Percentiles rank a stretch among this genome's conserved stretches.
Evolutionary conservation across 2,888 invertebrate genomes (phyloP).

Genomic region (Anaspis maculata): DNA sequence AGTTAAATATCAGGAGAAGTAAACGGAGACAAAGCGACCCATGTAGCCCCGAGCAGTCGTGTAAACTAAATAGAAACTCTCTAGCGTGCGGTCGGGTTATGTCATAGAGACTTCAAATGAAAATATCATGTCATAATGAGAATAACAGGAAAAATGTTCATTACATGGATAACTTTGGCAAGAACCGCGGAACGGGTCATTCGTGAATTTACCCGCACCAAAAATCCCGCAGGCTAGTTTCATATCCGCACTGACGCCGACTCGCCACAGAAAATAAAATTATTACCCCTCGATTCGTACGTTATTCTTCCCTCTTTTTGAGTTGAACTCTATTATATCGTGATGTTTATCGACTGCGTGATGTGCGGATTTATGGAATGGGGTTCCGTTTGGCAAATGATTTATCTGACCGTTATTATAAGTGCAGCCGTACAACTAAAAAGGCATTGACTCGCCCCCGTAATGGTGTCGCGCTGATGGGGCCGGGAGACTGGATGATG

Average conservation of each 20-base stretch:
- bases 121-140: constrained; percentile 14
- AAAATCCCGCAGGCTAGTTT: constrained; percentile 15
- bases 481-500: constrained; percentile 26
- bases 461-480: constrained; percentile 11
- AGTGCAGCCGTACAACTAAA: constrained; percentile 16
- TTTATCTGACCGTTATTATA: constrained; percentile 23
- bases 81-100: constrained; percentile 27
- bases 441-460: too few relatives aligned
- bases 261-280: constrained; percentile 18
- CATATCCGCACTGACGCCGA: constrained; percentile 19
- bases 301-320: constrained; percentile 16
- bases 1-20: constrained; percentile 38
- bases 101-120: constrained; percentile 15
- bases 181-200: constrained; percentile 7
- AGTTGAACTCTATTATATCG: constrained; percentile 20
- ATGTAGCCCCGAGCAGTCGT: constrained; percentile 34
- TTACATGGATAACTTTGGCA: constrained; percentile 11
- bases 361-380: constrained; percentile 20
- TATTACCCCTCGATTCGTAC: constrained; percentile 17
- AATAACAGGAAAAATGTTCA: constrained; percentile 12
- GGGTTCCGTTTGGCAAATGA: constrained; percentile 21
- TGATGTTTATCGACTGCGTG: constrained; percentile 20
- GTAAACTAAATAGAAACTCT: constrained; percentile 36
- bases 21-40: constrained; percentile 39
- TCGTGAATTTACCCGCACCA: constrained; percentile 1